Conservation (phyloP, 2,888 invertebrate species). For the Siphlonurus alternatus region DNA sequence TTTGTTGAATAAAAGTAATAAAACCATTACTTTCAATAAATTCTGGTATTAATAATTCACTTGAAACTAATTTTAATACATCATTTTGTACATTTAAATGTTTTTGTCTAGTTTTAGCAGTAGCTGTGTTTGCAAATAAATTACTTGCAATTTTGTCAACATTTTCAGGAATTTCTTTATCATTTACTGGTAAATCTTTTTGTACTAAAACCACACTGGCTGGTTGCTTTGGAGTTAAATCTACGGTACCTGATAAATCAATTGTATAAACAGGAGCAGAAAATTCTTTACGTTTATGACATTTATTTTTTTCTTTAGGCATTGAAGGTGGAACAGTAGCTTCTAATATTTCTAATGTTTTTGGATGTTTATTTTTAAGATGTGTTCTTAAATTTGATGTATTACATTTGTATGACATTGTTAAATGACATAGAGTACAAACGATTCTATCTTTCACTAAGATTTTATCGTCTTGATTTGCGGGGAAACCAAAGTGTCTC, state of each 20-base stretch:
- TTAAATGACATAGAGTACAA: conserved; percentile 30
- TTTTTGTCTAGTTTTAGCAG: not conserved
- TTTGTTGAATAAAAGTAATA: not conserved
- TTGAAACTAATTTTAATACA: not conserved
- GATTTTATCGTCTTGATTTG: conserved; percentile 29
- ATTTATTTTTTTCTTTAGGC: not conserved
- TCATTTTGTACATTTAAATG: not conserved
- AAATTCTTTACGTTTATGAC: not conserved
- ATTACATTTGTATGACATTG: conserved; percentile 32
- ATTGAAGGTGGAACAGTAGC: not conserved
- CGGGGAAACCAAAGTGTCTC: conserved; percentile 35
- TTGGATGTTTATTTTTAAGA: conserved; percentile 15
- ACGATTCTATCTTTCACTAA: conserved; percentile 27
- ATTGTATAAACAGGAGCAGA: not conserved
- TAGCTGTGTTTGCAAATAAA: not conserved
- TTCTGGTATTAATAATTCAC: not conserved
- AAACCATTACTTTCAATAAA: not conserved
- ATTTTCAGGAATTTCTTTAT: not conserved
- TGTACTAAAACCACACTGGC: not conserved
- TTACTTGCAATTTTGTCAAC: not conserved
- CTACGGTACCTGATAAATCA: not conserved
- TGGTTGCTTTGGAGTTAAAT: not conserved
- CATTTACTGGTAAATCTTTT: not conserved
- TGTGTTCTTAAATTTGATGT: conserved; percentile 33
- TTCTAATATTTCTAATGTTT: not conserved